phyloP scores from a whole-genome alignment of 92 coral and sea anemone genomes.

The Pocillopora meandrina region DNA sequence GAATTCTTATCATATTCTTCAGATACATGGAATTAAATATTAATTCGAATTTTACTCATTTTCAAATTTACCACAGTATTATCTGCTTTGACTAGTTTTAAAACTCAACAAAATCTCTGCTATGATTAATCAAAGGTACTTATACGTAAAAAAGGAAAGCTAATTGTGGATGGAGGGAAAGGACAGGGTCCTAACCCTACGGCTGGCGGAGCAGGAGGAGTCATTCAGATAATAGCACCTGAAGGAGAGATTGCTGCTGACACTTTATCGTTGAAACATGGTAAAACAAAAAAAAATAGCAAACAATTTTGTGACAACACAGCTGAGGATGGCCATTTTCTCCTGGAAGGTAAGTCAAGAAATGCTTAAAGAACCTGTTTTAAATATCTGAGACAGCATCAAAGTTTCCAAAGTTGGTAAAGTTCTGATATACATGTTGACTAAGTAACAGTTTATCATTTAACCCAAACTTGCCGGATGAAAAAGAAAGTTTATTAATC shows the following conservation, averaged over 20 bases:
- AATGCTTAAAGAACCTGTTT: not conserved
- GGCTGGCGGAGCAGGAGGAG: conserved; percentile 30
- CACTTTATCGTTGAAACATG: not conserved
- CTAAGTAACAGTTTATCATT: no score
- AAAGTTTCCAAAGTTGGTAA: no score
- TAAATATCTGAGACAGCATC: not conserved
- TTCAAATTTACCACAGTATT: no score
- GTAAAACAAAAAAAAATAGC: not conserved
- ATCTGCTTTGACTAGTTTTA: not conserved
- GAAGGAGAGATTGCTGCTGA: not conserved
- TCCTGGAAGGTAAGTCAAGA: conserved; percentile 1
- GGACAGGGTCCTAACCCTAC: not conserved
- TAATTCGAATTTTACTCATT: no score
- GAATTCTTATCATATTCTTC: no score
- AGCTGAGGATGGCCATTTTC: conserved; percentile 1
- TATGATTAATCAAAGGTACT: conserved; percentile 1
- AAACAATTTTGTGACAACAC: not conserved
- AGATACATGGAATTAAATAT: no score
- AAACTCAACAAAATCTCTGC: not conserved
- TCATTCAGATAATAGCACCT: conserved; percentile 36
- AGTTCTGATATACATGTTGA: no score
- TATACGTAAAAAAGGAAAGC: not conserved
- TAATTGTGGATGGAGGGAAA: conserved; percentile 21
- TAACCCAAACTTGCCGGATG: no score
- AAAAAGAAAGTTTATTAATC: no score